Evolutionary conservation across 1,140 invertebrate genomes (phyloP), one percentile per base, ranked within the genome.

Genomic region (Sinella curviseta): DNA sequence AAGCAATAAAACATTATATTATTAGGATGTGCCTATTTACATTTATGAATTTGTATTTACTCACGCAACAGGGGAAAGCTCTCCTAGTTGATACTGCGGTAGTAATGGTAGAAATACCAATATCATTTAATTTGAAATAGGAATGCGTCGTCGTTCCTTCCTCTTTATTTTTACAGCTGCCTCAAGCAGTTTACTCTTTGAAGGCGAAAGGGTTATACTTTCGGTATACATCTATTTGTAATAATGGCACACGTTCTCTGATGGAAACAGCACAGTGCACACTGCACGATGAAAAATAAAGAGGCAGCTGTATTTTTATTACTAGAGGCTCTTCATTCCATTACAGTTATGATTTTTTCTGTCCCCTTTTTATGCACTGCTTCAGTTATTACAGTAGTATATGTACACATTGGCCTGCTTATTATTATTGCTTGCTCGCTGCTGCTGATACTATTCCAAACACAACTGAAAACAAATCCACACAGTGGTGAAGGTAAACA

Each of bases 291-390:
- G 57, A 8, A 20, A 14, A 26, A 14, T 3, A 4, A 60, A 60
- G 24, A 60, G 24, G 3, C 57, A 60, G 57, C 57, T 60, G 57
- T 60, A 60, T 60, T n/a, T 60, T 60, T 60, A 60, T 60, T 60
- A 60, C 57, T 60, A 12, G 12, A 26, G 57, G 57, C 57, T 60
- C 57, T 60, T 60, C 57, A 60, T n/a, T 60, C 57, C 57, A 60
- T 60, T 60, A 60, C 57, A 60, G 57, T 60, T 60, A 60, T 60
- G 57, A 60, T 60, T 60, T 60, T 48, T 26, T n/a, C 57, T 16
- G 14, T 60, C 24, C 57, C 57, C 3, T n/a, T n/a, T 60, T 60
- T 48, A 48, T 48, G 39, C 39, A 20, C 20, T 12, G 39, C 20
- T n/a, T n/a, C n/a, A n/a, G 20, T 48, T 48, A 48, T 20, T 48